Evolutionary conservation across 2,113 vertebrate genomes (phyloP).

Genomic region (Mesoclemmys tuberculata): DNA sequence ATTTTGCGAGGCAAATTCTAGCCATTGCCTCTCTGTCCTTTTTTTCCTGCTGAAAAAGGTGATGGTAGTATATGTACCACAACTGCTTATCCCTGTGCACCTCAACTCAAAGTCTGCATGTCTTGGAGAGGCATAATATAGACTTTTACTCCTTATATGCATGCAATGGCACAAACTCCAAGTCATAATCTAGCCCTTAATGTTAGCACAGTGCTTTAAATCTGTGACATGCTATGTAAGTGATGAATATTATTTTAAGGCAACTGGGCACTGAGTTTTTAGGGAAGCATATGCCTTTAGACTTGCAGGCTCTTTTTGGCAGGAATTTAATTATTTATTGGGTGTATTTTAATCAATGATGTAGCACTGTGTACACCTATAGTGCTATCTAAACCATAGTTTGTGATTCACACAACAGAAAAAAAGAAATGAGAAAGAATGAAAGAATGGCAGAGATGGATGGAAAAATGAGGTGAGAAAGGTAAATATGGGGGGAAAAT

Average conservation of each 20-base stretch:
- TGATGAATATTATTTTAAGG: neutral
- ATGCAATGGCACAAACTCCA: neutral
- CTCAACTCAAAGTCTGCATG: neutral
- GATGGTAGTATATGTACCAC: neutral
- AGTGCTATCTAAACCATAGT: neutral
- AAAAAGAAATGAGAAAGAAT: neutral
- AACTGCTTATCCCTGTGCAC: neutral
- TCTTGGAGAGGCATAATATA: neutral
- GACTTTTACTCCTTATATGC: neutral
- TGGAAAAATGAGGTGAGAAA: neutral
- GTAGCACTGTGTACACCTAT: neutral
- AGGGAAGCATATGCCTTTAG: neutral
- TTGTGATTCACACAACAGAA: neutral
- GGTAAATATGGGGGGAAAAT: neutral
- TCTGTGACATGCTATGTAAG: neutral
- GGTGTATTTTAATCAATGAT: neutral
- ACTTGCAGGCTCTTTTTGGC: neutral
- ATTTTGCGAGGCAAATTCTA: too few species aligned
- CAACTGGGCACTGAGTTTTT: neutral
- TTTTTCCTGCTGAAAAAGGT: neutral
- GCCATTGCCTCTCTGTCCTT: too few species aligned
- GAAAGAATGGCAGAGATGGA: neutral
- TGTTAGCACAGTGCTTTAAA: neutral
- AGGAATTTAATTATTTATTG: neutral
- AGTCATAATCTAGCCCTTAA: neutral